These are phyloP conservation scores for Pelodytes ibericus DNA, from an alignment of 2,797 vertebrate genomes.

Conservation along the genomic window DNA sequence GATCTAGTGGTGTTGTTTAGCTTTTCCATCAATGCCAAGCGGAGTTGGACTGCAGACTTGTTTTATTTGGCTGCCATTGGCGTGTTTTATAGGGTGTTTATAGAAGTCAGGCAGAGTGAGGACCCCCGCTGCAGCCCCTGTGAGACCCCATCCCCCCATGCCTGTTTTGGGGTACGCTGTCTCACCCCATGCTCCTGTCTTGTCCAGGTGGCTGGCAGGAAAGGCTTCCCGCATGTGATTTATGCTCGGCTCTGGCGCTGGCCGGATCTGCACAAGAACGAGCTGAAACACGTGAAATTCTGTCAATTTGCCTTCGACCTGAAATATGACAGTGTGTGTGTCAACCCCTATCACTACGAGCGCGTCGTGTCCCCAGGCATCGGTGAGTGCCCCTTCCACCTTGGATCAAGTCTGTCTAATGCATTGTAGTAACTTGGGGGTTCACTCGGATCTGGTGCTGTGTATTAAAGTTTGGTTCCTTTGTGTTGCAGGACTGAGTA, in stretches of 20 bases:
- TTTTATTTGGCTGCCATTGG: no score
- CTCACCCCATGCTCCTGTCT: not conserved
- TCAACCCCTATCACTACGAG: conserved; percentile 82
- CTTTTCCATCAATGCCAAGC: no score
- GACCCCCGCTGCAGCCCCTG: not conserved
- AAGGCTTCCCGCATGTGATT: conserved; percentile 81
- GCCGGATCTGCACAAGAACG: conserved; percentile 84
- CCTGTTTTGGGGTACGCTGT: not conserved
- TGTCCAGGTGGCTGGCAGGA: conserved; percentile 77
- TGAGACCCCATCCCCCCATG: not conserved
- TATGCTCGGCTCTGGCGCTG: conserved; percentile 81
- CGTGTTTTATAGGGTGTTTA: no score
- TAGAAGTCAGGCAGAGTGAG: not conserved
- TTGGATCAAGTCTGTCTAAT: not conserved
- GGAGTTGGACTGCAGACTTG: no score
- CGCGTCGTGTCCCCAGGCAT: conserved; percentile 73
- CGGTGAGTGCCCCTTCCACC: conserved; percentile 62
- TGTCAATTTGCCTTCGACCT: conserved; percentile 85
- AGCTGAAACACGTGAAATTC: conserved; percentile 79
- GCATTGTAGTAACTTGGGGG: not conserved
- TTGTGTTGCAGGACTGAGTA: conserved; percentile 68
- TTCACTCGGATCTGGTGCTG: not conserved
- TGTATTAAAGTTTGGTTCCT: not conserved
- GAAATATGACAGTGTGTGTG: conserved; percentile 82
- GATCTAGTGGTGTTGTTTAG: no score